Evolutionary conservation across 92 coral and sea anemone genomes (phyloP).

Genomic region (Nematostella vectensis): DNA sequence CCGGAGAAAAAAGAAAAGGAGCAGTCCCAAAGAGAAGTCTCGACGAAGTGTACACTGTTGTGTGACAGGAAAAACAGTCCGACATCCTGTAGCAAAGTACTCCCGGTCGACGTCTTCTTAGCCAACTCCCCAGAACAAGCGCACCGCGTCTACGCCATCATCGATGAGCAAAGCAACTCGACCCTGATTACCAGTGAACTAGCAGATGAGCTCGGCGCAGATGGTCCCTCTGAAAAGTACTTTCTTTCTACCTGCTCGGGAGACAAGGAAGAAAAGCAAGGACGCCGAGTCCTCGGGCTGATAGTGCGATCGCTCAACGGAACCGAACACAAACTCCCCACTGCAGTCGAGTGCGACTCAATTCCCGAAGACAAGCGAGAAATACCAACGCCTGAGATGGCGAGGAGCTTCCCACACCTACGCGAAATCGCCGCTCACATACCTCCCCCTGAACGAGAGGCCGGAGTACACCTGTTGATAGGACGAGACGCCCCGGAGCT

Average conservation of each 20-base stretch:
- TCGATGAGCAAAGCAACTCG: constrained; percentile 15
- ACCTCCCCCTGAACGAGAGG: constrained; percentile 32
- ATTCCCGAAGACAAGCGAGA: constrained; percentile 5
- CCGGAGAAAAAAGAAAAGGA: background rate
- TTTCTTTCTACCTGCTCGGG: constrained; percentile 41
- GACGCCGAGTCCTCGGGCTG: constrained; percentile 6
- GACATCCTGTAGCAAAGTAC: background rate
- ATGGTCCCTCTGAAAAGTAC: constrained; percentile 31
- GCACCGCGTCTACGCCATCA: constrained; percentile 6
- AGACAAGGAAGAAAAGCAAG: constrained; percentile 16
- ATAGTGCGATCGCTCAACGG: constrained; percentile 3
- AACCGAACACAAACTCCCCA: background rate
- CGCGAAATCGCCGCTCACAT: constrained; percentile 28
- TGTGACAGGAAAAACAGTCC: background rate
- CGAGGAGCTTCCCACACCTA: constrained; percentile 50
- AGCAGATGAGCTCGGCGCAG: constrained; percentile 19
- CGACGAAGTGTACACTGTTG: constrained; percentile 6
- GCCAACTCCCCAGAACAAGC: background rate
- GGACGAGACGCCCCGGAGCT: too few species aligned
- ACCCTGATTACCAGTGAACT: constrained; percentile 18
- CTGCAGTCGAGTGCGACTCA: constrained; percentile 4
- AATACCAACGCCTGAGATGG: constrained; percentile 25
- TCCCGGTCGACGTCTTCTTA: background rate
- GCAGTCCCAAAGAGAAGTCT: constrained; percentile 5
- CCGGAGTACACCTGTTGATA: constrained; percentile 33